Conservation (phyloP, 2,888 invertebrate genomes). For the Eretmocerus hayati region DNA sequence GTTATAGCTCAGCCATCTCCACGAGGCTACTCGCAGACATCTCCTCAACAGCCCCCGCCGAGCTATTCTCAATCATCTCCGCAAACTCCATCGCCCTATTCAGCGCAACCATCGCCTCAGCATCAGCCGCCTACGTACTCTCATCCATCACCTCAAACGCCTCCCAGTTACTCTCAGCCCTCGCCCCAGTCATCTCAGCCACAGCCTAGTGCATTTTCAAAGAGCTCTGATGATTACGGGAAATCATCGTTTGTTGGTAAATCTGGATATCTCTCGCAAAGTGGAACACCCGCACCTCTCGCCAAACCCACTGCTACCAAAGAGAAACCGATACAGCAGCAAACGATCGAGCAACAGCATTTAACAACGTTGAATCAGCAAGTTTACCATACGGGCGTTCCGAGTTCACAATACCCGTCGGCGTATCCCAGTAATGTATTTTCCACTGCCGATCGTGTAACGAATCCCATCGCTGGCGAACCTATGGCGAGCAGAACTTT, state of each 20-base stretch:
- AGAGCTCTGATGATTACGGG: constrained; percentile 27
- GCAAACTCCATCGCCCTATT: constrained; percentile 44
- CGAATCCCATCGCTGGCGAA: constrained; percentile 14
- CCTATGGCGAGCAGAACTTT: background rate
- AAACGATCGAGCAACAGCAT: constrained; percentile 9
- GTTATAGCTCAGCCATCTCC: constrained; percentile 33
- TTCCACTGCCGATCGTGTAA: constrained; percentile 27
- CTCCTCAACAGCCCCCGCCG: constrained; percentile 45
- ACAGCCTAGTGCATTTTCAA: constrained; percentile 22
- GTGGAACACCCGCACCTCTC: too few species aligned
- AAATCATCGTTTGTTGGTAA: constrained; percentile 31
- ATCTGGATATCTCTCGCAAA: constrained; percentile 25
- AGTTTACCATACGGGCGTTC: constrained; percentile 14
- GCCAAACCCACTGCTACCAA: constrained; percentile 11
- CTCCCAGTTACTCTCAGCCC: constrained; percentile 48
- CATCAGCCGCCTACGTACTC: constrained; percentile 41
- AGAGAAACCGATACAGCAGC: constrained; percentile 22
- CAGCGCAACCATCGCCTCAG: constrained; percentile 43
- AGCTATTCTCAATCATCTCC: constrained; percentile 45
- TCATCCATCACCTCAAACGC: constrained; percentile 39
- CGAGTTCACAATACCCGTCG: constrained; percentile 34
- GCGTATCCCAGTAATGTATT: constrained; percentile 34
- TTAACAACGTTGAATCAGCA: constrained; percentile 12
- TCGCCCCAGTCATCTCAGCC: constrained; percentile 37
- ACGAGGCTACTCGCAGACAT: constrained; percentile 29